phyloP scores from a whole-genome alignment of 2,113 vertebrate genomes.

The Podarcis muralis region DNA sequence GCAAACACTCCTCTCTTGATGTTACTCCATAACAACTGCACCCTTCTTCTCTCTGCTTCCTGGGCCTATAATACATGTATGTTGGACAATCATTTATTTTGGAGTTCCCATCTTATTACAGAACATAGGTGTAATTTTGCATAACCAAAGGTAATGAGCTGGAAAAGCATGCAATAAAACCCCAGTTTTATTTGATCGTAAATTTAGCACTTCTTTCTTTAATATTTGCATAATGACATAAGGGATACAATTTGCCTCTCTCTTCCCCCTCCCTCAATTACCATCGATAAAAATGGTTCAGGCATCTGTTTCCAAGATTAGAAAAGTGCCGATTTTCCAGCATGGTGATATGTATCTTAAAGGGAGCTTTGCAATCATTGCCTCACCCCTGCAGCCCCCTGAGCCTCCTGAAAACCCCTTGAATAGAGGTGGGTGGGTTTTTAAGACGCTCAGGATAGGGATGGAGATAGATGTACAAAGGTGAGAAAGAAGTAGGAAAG shows the following conservation, averaged over 20 bases:
- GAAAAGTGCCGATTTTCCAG: not conserved
- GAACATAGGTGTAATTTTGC: constrained; percentile 7
- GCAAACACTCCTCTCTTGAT: too few relatives aligned
- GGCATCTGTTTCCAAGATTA: constrained; percentile 4
- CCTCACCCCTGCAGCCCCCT: not conserved
- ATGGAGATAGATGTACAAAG: too few relatives aligned
- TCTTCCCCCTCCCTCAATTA: not conserved
- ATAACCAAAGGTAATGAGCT: constrained; percentile 25
- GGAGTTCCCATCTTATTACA: not conserved
- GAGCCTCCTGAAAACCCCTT: not conserved
- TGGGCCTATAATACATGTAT: not conserved
- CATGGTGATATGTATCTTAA: not conserved
- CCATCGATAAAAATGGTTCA: not conserved
- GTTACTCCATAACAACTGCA: too few relatives aligned
- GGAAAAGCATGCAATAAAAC: constrained; percentile 23
- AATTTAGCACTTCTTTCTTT: constrained; percentile 10
- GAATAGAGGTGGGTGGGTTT: not conserved
- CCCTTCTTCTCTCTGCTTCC: too few relatives aligned
- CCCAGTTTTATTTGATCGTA: constrained; percentile 24
- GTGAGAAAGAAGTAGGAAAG: too few relatives aligned
- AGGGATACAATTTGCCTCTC: not conserved
- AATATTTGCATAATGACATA: constrained; percentile 9
- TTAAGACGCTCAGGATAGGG: not conserved
- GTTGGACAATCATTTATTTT: constrained; percentile 6
- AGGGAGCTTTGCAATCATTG: not conserved